Evolutionary conservation across 2,888 invertebrate species (phyloP).

Genomic region (Lasioglossum leucozonium): DNA sequence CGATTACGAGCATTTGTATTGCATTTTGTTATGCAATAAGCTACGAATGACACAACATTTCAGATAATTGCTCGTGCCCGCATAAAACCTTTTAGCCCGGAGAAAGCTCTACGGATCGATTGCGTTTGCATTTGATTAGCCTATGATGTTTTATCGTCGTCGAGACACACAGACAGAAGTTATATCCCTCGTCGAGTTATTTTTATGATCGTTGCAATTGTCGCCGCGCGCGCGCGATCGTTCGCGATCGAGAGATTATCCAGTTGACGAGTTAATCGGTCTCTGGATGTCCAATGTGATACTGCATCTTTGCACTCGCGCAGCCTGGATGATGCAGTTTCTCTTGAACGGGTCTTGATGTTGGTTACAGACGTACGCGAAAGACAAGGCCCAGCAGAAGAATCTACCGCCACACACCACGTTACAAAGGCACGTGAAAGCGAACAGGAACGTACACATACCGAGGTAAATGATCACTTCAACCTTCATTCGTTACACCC

Average conservation of each 20-base stretch:
- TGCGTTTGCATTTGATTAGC: neutral
- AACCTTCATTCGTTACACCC: neutral
- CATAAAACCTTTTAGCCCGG: neutral
- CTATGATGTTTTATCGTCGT: neutral
- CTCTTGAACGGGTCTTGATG: conserved; percentile 20
- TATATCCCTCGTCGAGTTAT: neutral
- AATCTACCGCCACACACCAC: conserved; percentile 91
- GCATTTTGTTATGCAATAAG: neutral
- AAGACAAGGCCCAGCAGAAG: conserved; percentile 85
- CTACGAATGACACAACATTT: neutral
- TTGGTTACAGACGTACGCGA: conserved; percentile 83
- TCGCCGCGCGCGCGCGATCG: neutral
- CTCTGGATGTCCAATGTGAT: neutral
- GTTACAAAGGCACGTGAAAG: conserved; percentile 90
- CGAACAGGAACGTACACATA: conserved; percentile 89
- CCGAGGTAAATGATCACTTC: conserved; percentile 85
- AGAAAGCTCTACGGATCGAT: neutral
- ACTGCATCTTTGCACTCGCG: neutral
- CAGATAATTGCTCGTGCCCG: neutral
- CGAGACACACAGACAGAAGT: neutral
- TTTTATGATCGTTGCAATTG: neutral
- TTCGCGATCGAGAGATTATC: conserved; percentile 5
- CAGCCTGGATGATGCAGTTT: neutral
- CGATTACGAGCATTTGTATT: neutral
- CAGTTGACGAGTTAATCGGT: neutral